Percentiles rank a stretch among this genome's conserved stretches.
phyloP scores from a whole-genome alignment of 2,888 invertebrate species.

The Chaetogeoica ovagalla region DNA sequence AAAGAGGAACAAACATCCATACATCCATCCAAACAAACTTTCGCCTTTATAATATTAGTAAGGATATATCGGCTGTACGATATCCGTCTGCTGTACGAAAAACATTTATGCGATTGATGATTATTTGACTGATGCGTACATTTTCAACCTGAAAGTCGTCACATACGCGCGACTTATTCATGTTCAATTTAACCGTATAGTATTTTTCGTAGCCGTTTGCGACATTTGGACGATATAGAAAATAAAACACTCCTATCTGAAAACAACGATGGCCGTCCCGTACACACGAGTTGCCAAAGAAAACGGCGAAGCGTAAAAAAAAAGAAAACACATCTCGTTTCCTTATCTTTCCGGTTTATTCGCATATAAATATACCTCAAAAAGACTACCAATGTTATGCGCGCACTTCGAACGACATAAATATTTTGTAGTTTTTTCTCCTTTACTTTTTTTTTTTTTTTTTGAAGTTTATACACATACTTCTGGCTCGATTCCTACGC shows the following conservation, averaged over 20 bases:
- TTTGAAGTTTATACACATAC: slow-evolving; percentile 22
- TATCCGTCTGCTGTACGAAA: no score
- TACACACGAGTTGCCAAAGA: slow-evolving; percentile 30
- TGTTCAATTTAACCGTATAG: neutral
- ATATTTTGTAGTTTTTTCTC: slow-evolving; percentile 44
- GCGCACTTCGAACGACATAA: slow-evolving; percentile 37
- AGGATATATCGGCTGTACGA: no score
- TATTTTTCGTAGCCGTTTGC: neutral
- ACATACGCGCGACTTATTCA: slow-evolving; percentile 8
- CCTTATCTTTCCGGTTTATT: slow-evolving; percentile 52
- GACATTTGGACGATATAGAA: slow-evolving; percentile 17
- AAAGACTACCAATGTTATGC: slow-evolving; percentile 45
- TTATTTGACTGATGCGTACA: no score
- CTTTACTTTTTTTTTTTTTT: slow-evolving; percentile 17
- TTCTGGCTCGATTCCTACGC: slow-evolving; percentile 47
- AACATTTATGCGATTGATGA: no score
- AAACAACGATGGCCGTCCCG: slow-evolving; percentile 3
- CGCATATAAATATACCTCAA: slow-evolving; percentile 46
- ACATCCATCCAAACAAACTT: no score
- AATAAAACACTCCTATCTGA: slow-evolving; percentile 32
- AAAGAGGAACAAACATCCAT: no score
- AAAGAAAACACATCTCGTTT: slow-evolving; percentile 34
- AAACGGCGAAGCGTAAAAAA: slow-evolving; percentile 43
- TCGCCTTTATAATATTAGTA: no score
- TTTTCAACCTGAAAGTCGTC: neutral